Base-by-base conservation (phyloP, 2,113 vertebrate species). In the Microtus montanus region DNA sequence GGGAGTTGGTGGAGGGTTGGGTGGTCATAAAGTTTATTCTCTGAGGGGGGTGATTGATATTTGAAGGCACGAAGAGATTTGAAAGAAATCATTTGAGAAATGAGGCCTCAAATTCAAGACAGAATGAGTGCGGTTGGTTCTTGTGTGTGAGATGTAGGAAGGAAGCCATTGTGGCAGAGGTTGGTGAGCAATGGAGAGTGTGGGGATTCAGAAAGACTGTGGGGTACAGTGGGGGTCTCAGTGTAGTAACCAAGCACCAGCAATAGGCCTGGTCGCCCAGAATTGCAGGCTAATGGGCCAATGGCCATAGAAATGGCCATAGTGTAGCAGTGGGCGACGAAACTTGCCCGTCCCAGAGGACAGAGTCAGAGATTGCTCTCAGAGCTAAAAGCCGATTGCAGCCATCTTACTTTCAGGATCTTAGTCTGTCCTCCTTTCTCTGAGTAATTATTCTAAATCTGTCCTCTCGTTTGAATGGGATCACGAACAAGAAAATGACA, bases 381-480 rank as follows among this genome's bases (percentile, higher is more conserved):
- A 54, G 26, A 49, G 66, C 41, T 47, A 61, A 90, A 94, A 54
- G 33, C 49, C 44, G 28, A 87, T 71, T 24, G 84, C 30, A 47
- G 41, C 83, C 84, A 91, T 41, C 70, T 52, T 78, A 49, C 33
- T 35, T 89, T 90, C 22, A 79, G 49, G 22, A 38, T 88, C 87
- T 33, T 63, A 41, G 63, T 58, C 78, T 70, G 75, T 79, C 73
- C 33, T 41, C 44, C 47, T 92, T 79, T 22, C 38, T 44, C 33
- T 20, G 54, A 66, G 35, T 47, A 47, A 89, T 26, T 79, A 44
- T 80, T 82, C 22, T 80, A 87, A 90, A 88, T 44, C 87, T 83
- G 41, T 73, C 41, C 13, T 78, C 47, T 63, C 58, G 79, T 91
- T 90, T 64, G 54, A 92, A 58, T 58, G 73, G 52, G 80, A 73